Percentiles rank a stretch among this genome's conserved stretches.
Evolutionary conservation across 2,113 vertebrate genomes (phyloP).

Genomic region (Formicarius rufipectus): DNA sequence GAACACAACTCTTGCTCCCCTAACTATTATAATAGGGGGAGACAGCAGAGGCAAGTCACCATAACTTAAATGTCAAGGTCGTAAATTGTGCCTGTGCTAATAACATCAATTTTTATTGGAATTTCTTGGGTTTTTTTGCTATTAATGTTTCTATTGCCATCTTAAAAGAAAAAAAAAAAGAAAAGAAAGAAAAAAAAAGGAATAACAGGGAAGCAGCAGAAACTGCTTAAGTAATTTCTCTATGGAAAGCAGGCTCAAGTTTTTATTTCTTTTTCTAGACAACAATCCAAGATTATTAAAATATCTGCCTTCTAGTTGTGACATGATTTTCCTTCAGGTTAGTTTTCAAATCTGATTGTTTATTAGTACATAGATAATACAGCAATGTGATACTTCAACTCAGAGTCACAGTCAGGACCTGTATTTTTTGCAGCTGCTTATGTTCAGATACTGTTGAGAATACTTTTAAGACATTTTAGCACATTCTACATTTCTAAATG

Average conservation of each 20-base stretch:
- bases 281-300: background rate
- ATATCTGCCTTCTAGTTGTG: background rate
- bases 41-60: background rate
- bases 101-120: background rate
- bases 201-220: background rate
- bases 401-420: background rate
- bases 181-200: too few relatives aligned
- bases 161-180: too few relatives aligned
- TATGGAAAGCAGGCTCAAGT: background rate
- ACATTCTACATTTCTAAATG: background rate
- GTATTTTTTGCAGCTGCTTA: background rate
- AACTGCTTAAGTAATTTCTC: background rate
- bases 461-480: background rate
- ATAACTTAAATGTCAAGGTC: background rate
- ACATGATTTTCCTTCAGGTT: background rate
- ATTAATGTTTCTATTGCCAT: background rate
- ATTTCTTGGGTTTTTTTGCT: background rate
- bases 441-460: background rate
- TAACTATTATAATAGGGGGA: background rate
- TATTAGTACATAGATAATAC: background rate
- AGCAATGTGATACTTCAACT: background rate
- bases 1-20: background rate
- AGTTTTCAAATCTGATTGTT: background rate
- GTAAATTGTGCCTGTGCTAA: background rate
- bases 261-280: background rate